A percentile compares a stretch with the other conserved stretches of the same genome.
Evolutionary conservation across 35 echinoderm and acorn worm species (phyloP).

Genomic region (Amphiura filiformis): DNA sequence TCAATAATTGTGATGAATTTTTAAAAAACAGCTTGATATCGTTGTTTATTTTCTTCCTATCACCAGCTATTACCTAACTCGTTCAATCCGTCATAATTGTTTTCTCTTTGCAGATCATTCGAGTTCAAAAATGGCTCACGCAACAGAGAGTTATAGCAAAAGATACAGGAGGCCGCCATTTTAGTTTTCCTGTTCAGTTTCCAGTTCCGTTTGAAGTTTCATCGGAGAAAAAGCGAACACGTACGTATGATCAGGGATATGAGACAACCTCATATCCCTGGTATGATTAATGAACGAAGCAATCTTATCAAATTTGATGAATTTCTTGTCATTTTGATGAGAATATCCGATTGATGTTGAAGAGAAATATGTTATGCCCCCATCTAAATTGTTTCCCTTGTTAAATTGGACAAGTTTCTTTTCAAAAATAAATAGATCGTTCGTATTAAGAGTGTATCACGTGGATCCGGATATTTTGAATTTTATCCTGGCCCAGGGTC

Average conservation of each 20-base stretch:
- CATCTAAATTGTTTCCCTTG: no score
- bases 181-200: constrained; percentile 46
- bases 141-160: constrained; percentile 47
- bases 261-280: neutral
- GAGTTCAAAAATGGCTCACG: constrained; percentile 23
- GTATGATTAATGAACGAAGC: neutral
- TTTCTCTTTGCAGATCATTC: constrained; percentile 24
- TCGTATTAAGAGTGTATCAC: neutral
- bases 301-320: no score
- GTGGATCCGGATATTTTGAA: neutral
- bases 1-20: no score
- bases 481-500: neutral
- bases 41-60: neutral
- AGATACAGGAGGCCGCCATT: constrained; percentile 23
- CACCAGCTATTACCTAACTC: neutral
- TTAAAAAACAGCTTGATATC: neutral
- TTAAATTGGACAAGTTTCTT: no score
- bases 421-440: neutral
- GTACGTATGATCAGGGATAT: constrained; percentile 5
- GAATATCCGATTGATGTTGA: no score
- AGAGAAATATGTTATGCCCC: no score
- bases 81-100: neutral
- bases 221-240: constrained; percentile 38
- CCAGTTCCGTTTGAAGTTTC: constrained; percentile 40
- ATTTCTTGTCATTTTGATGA: no score